phyloP scores from a whole-genome alignment of 2,113 vertebrate species.

The Misgurnus anguillicaudatus region DNA sequence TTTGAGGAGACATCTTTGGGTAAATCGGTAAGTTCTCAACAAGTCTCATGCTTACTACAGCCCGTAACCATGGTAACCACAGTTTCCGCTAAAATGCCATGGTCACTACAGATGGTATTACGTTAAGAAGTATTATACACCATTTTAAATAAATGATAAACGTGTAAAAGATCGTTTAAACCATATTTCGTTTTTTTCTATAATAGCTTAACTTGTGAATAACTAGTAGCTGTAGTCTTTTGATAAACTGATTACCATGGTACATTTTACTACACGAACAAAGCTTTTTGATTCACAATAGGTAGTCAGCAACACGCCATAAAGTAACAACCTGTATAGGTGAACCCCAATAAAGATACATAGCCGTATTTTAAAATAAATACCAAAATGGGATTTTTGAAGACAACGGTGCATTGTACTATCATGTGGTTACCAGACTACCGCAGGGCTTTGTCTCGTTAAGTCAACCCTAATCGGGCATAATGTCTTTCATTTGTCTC shows the following conservation, averaged over 20 bases:
- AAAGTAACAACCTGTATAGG: not conserved
- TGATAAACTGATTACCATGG: not conserved
- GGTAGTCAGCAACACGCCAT: not conserved
- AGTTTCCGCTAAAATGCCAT: slow-evolving; percentile 17
- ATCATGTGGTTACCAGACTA: slow-evolving; percentile 26
- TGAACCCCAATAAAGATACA: not conserved
- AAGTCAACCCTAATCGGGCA: slow-evolving; percentile 58
- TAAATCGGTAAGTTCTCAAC: not conserved
- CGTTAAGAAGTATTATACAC: no score
- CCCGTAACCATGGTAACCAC: slow-evolving; percentile 6
- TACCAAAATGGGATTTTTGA: not conserved
- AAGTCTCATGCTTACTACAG: not conserved
- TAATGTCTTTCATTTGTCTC: slow-evolving; percentile 79
- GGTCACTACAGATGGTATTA: not conserved
- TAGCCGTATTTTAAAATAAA: not conserved
- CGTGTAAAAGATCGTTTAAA: no score
- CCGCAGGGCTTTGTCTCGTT: slow-evolving; percentile 40
- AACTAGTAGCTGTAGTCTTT: not conserved
- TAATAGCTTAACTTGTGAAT: not conserved
- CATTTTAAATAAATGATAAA: no score
- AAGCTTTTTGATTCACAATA: not conserved
- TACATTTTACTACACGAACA: not conserved
- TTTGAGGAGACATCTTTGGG: not conserved
- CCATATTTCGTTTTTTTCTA: not conserved
- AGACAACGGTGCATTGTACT: slow-evolving; percentile 18